Evolutionary conservation across 2,888 invertebrate species (phyloP).

Genomic region (Heliothis peltigera): DNA sequence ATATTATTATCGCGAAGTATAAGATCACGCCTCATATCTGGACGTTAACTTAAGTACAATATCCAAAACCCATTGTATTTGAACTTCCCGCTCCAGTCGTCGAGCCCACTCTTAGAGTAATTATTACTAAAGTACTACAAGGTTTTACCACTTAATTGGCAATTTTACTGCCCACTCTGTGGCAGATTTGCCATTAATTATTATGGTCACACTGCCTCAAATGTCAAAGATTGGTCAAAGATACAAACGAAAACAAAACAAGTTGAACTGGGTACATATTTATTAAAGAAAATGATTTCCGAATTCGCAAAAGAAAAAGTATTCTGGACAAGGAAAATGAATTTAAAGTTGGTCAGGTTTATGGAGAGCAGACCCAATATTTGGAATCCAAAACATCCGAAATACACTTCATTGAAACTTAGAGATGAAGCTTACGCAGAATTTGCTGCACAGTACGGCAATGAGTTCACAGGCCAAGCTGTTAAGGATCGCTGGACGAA

Average conservation of each 20-base stretch:
- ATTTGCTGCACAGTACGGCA: constrained; percentile 81
- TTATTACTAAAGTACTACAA: too few species aligned
- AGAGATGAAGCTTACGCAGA: constrained; percentile 82
- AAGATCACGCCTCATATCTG: too few species aligned
- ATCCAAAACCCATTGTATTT: too few species aligned
- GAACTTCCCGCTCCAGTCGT: too few species aligned
- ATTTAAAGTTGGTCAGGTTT: constrained; percentile 82
- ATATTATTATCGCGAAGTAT: too few species aligned
- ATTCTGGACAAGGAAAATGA: constrained; percentile 86
- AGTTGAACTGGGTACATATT: not conserved
- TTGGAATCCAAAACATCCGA: constrained; percentile 85
- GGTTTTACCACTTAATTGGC: too few species aligned
- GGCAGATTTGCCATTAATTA: too few species aligned
- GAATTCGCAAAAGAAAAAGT: constrained; percentile 86
- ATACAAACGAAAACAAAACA: not conserved
- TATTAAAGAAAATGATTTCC: constrained; percentile 72
- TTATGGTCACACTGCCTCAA: too few species aligned
- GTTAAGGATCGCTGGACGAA: constrained; percentile 87
- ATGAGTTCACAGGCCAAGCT: constrained; percentile 83
- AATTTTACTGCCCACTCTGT: too few species aligned
- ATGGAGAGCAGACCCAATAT: constrained; percentile 81
- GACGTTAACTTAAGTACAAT: too few species aligned
- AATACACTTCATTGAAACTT: constrained; percentile 78
- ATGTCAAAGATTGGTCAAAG: not conserved
- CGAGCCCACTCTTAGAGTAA: too few species aligned